phyloP scores from a whole-genome alignment of 2,797 vertebrate species.

The Rhinella marina region DNA sequence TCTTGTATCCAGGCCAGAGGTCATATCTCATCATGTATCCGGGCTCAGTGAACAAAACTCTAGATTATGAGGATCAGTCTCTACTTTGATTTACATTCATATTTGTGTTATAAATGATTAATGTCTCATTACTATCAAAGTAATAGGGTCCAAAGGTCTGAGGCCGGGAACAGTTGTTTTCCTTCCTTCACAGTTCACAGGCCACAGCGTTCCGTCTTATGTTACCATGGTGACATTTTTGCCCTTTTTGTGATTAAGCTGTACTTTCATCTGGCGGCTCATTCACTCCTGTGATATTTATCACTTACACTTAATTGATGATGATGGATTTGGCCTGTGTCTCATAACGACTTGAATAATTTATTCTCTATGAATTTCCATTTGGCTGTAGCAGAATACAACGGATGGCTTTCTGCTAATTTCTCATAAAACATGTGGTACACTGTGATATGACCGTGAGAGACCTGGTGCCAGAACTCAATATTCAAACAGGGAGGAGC shows the following conservation, averaged over 20 bases:
- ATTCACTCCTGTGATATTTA: conserved; percentile 20
- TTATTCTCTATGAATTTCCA: conserved; percentile 22
- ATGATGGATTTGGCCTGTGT: conserved; percentile 37
- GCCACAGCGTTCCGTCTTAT: not conserved
- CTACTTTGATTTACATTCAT: no score
- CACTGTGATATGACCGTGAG: not conserved
- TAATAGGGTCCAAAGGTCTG: not conserved
- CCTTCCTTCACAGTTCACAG: no score
- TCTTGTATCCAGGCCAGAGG: no score
- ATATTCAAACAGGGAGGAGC: no score
- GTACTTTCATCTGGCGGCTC: not conserved
- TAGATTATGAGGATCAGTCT: no score
- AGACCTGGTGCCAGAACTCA: not conserved
- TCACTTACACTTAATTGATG: conserved; percentile 42
- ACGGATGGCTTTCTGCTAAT: not conserved
- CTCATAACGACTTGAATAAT: conserved; percentile 22
- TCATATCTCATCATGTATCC: no score
- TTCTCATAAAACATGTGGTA: not conserved
- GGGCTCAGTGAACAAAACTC: no score
- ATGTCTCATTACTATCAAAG: no score
- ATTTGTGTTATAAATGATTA: no score
- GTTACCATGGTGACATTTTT: not conserved
- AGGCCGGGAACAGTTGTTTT: not conserved
- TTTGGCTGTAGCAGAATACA: not conserved
- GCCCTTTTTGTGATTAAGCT: not conserved